These are phyloP conservation scores for Drosophila pectinifera DNA, from an alignment of 1,140 invertebrate genomes.

Conservation along the genomic window DNA sequence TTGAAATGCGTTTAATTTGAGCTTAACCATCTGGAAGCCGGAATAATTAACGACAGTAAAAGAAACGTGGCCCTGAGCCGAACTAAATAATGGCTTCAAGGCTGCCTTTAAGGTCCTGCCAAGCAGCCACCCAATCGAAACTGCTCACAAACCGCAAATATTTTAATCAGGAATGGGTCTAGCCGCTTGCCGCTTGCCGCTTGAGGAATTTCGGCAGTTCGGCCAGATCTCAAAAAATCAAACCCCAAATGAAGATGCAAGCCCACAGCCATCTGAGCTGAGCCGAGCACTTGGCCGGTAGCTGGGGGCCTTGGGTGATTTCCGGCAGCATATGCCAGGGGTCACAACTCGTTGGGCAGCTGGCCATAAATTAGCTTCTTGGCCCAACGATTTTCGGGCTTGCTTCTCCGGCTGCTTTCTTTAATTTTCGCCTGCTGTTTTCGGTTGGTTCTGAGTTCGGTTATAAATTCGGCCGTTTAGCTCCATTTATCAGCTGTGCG, in stretches of 20 bases:
- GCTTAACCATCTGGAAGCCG: conserved; percentile 44
- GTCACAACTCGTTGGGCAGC: conserved; percentile 45
- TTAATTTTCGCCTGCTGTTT: conserved; percentile 46
- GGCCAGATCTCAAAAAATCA: conserved; percentile 46
- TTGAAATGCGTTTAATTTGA: conserved; percentile 52
- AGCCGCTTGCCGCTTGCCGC: conserved; percentile 31
- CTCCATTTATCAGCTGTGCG: conserved; percentile 50
- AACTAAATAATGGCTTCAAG: conserved; percentile 7
- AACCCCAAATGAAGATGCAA: conserved; percentile 53
- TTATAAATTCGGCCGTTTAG: conserved; percentile 50
- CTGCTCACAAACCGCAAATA: conserved; percentile 46
- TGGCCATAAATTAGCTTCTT: conserved; percentile 70
- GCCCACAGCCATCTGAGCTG: conserved; percentile 25
- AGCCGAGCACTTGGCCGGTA: conserved; percentile 27
- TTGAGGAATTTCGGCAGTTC: conserved; percentile 43
- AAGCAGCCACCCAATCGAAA: conserved; percentile 29
- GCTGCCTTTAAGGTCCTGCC: neutral
- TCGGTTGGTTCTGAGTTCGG: conserved; percentile 10
- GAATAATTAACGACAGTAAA: conserved; percentile 33
- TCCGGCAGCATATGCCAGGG: conserved; percentile 37
- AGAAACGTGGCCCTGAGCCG: neutral
- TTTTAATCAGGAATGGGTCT: conserved; percentile 48
- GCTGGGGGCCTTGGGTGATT: conserved; percentile 4
- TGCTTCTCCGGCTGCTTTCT: conserved; percentile 38
- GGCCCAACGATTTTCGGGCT: conserved; percentile 53